phyloP scores from a whole-genome alignment of 2,888 invertebrate species.

The Heterodera filipjevi region DNA sequence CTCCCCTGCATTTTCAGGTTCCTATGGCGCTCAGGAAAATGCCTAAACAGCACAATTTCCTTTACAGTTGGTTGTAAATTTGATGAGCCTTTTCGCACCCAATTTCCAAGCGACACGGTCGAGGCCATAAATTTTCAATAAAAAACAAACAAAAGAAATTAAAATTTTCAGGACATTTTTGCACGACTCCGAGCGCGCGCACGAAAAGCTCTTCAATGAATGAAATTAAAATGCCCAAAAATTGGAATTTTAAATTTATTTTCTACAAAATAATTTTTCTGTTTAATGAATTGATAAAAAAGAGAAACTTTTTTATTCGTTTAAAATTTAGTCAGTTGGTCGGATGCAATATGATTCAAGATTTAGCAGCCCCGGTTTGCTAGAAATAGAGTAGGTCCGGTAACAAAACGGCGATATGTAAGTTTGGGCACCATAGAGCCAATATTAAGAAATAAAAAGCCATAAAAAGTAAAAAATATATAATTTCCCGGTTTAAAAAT shows the following conservation, averaged over 20 bases:
- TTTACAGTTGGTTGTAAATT: slow-evolving; percentile 64
- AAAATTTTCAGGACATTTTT: slow-evolving; percentile 51
- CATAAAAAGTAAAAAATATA: too few relatives aligned
- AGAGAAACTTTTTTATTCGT: too few relatives aligned
- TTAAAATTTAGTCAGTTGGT: too few relatives aligned
- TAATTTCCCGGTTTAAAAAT: too few relatives aligned
- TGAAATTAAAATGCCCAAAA: not conserved
- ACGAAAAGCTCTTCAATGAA: not conserved
- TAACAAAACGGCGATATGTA: too few relatives aligned
- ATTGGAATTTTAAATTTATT: not conserved
- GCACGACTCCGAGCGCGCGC: slow-evolving; percentile 41
- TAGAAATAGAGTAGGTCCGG: too few relatives aligned
- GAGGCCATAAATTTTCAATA: not conserved
- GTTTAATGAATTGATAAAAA: too few relatives aligned
- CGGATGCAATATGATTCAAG: too few relatives aligned
- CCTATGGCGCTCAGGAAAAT: slow-evolving; percentile 61
- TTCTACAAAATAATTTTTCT: too few relatives aligned
- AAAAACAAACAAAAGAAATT: not conserved
- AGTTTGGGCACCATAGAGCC: too few relatives aligned
- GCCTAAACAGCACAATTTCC: slow-evolving; percentile 60
- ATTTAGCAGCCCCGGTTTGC: too few relatives aligned
- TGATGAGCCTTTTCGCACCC: slow-evolving; percentile 62
- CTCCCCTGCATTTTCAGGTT: slow-evolving; percentile 42
- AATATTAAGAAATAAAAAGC: too few relatives aligned
- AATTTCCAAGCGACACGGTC: slow-evolving; percentile 56